These are phyloP conservation scores for Myocastor coypus DNA, from an alignment of 2,113 vertebrate genomes.

Conservation along the genomic window DNA sequence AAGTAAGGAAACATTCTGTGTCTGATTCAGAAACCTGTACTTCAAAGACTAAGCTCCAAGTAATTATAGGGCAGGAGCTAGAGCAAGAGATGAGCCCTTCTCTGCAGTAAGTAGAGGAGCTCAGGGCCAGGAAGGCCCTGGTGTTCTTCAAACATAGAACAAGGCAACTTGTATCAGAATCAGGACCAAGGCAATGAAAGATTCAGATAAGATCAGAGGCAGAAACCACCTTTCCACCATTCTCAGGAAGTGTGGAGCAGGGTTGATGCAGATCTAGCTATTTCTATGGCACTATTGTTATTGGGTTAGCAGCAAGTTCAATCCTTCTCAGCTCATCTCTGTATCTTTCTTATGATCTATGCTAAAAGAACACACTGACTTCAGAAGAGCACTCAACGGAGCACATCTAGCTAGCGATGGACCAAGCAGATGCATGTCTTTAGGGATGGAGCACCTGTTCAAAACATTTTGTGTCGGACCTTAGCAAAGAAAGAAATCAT, in stretches of 20 bases:
- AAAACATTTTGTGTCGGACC: slow-evolving; percentile 52
- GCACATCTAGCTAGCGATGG: neutral
- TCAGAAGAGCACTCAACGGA: neutral
- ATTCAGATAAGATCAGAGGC: neutral
- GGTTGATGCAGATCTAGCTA: neutral
- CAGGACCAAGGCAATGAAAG: neutral
- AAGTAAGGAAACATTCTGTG: neutral
- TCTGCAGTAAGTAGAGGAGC: neutral
- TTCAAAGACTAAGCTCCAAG: neutral
- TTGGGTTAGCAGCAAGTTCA: slow-evolving; percentile 18
- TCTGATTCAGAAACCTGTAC: neutral
- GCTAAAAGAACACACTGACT: neutral
- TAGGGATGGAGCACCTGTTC: neutral
- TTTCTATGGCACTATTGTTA: neutral
- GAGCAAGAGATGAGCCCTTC: too few species aligned
- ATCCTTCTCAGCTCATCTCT: neutral
- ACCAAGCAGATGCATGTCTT: neutral
- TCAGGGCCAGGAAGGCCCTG: neutral
- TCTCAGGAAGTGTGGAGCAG: neutral
- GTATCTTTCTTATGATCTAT: neutral
- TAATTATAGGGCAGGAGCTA: neutral
- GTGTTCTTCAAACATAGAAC: neutral
- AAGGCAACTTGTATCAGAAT: neutral
- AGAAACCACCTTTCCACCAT: neutral
- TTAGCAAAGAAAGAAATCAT: slow-evolving; percentile 72